Base-by-base conservation (phyloP, 2,888 invertebrate genomes). In the Adelognathus sp. region DNA sequence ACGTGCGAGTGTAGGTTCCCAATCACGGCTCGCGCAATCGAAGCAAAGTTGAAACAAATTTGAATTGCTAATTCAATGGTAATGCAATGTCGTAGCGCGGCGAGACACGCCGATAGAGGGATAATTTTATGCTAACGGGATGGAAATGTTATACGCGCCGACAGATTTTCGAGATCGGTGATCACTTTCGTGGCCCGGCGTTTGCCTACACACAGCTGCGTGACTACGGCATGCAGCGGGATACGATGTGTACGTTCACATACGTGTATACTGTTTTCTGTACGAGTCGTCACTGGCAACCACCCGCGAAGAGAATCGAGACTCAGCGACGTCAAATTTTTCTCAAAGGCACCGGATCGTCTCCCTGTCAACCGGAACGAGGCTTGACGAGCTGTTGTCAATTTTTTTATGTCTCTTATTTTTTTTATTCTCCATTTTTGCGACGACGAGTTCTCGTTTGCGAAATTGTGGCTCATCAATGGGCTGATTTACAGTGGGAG, bases 81-180 rank as follows among this genome's bases (percentile, higher is more conserved):
- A 85, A 83, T 81, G 69, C 66, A 24, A 24, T 11, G 64, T n/a
- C n/a, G n/a, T 18, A 31, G 78, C 75, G 64, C 71, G 81, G 61
- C 76, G 80, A 46, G 60, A 14, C 6, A 21, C 50, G 71, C 52
- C 69, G 63, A 67, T 61, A 44, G 63, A 67, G 61, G 80, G 77
- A 85, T 88, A 90, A 90, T 90, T 86, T 87, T 88, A 90, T 89
- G 89, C 87, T 89, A 89, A 90, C 86, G 77, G 80, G 84, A 87
- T 88, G 88, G 85, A 86, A 88, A 87, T 88, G 81, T 82, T 87
- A 88, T 87, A 85, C 88, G 79, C 75, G 67, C 83, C 81, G 85
- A 85, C 86, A 86, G 87, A 88, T 90, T 89, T 76, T 87, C 76
- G 72, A 86, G 88, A 88, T 90, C 85, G 80, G 69, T 60, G 60